phyloP scores from a whole-genome alignment of 2,888 invertebrate species.

The Augiades crinisus region DNA sequence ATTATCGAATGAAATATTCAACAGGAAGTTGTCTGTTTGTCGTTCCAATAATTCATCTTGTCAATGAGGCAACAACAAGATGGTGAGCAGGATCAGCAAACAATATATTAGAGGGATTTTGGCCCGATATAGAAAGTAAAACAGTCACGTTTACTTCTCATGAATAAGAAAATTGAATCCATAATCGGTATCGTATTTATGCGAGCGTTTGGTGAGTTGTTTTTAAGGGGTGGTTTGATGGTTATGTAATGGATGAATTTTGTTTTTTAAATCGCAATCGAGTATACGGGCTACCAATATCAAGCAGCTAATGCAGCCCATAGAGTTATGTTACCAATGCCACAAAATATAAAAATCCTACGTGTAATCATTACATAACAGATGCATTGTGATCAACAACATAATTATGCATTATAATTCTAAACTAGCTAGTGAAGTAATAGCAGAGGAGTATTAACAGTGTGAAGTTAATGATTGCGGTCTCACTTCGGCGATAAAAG shows the following conservation, averaged over 20 bases:
- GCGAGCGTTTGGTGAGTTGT: neutral
- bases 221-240: constrained; percentile 6
- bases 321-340: too few species aligned
- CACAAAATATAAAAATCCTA: too few species aligned
- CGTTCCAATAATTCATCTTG: neutral
- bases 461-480: too few species aligned
- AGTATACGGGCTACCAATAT: too few species aligned
- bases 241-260: neutral
- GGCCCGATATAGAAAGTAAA: constrained; percentile 5
- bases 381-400: too few species aligned
- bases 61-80: neutral
- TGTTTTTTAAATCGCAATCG: too few species aligned
- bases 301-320: too few species aligned
- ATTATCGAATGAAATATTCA: constrained; percentile 12
- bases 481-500: too few species aligned
- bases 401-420: too few species aligned
- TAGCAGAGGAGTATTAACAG: too few species aligned
- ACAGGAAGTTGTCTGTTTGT: neutral
- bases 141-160: constrained; percentile 15
- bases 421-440: too few species aligned
- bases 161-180: constrained; percentile 22
- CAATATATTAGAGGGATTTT: constrained; percentile 10
- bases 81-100: neutral
- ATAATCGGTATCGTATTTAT: constrained; percentile 12
- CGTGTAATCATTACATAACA: too few species aligned